Conservation (phyloP, 2,113 vertebrate genomes). For the Donacobius atricapilla region DNA sequence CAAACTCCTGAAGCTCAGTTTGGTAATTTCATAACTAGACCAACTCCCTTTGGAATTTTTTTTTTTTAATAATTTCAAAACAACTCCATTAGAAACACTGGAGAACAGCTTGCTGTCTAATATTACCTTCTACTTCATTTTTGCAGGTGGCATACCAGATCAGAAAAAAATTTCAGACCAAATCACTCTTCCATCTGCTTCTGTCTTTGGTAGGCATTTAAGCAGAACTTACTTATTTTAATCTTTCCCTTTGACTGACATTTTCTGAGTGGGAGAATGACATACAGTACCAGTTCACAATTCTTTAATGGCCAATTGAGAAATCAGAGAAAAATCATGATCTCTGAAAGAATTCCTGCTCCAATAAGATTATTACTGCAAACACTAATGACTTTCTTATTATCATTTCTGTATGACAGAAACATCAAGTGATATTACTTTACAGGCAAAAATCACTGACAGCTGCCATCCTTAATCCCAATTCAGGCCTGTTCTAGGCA, state of each 20-base stretch:
- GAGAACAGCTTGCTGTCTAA: background rate
- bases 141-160: background rate
- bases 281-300: background rate
- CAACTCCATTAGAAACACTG: background rate
- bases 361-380: slow-evolving; percentile 19
- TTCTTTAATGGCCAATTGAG: slow-evolving; percentile 27
- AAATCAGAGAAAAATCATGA: slow-evolving; percentile 37
- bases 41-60: background rate
- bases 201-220: slow-evolving; percentile 1
- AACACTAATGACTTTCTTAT: slow-evolving; percentile 24
- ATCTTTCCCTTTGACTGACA: slow-evolving; percentile 31
- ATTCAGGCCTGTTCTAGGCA: background rate
- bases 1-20: background rate
- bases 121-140: slow-evolving; percentile 14
- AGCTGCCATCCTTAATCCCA: slow-evolving; percentile 8
- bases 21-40: background rate
- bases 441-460: slow-evolving; percentile 3
- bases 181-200: slow-evolving; percentile 36
- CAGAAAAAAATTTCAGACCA: background rate
- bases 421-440: background rate
- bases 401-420: slow-evolving; percentile 8
- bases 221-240: slow-evolving; percentile 10
- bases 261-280: slow-evolving; percentile 17
- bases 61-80: background rate
- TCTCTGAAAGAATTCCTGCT: slow-evolving; percentile 24